These are phyloP conservation scores for Carapus acus DNA, from an alignment of 2,797 vertebrate genomes.

Conservation along the genomic window DNA sequence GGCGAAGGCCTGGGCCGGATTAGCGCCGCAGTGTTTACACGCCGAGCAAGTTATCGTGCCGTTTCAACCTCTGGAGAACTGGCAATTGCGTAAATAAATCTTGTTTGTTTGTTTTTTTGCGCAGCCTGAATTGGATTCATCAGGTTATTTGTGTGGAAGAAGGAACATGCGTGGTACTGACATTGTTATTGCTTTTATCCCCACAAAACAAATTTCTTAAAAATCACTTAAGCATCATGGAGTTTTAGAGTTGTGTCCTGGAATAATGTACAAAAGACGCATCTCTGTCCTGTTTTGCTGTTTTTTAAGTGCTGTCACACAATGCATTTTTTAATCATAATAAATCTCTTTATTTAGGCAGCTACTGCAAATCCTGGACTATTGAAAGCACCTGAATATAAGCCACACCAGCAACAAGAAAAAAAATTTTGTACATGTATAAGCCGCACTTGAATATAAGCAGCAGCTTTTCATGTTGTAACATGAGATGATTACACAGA, in stretches of 20 bases:
- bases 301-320: neutral
- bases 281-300: constrained; percentile 10
- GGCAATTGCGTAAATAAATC: constrained; percentile 45
- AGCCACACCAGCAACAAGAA: too few species aligned
- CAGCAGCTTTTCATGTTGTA: too few species aligned
- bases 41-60: constrained; percentile 29
- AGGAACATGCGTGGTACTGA: constrained; percentile 35
- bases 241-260: constrained; percentile 1
- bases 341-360: too few species aligned
- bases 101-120: constrained; percentile 13
- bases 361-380: too few species aligned
- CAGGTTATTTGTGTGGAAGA: constrained; percentile 30
- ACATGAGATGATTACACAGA: too few species aligned
- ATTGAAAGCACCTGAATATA: too few species aligned
- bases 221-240: constrained; percentile 23
- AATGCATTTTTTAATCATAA: too few species aligned
- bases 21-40: constrained; percentile 43
- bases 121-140: constrained; percentile 35
- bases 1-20: constrained; percentile 44
- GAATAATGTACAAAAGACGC: constrained; percentile 28
- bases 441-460: too few species aligned
- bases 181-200: constrained; percentile 14
- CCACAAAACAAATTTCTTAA: constrained; percentile 17
- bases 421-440: too few species aligned
- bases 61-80: constrained; percentile 27